Percentiles rank a stretch among this genome's conserved stretches.
phyloP scores from a whole-genome alignment of 2,797 vertebrate species.

The Oreochromis grahami region DNA sequence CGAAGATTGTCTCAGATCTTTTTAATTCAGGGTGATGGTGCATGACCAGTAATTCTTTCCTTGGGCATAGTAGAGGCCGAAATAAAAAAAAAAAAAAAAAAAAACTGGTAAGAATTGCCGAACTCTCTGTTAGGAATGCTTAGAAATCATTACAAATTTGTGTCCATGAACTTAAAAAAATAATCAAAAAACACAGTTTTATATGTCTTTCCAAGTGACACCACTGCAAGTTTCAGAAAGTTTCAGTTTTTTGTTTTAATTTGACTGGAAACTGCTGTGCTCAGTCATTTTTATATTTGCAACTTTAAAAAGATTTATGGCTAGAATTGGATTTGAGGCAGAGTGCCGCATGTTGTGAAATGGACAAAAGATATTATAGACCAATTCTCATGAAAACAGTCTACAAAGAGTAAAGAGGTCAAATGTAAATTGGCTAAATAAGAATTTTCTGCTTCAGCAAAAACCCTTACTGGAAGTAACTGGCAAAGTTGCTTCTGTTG shows the following conservation, averaged over 20 bases:
- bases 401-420: background rate
- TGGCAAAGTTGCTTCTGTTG: background rate
- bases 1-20: background rate
- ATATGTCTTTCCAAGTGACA: background rate
- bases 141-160: background rate
- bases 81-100: background rate
- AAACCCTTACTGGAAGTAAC: background rate
- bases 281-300: background rate
- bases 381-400: background rate
- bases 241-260: background rate
- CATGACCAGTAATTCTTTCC: background rate
- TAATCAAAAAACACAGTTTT: background rate
- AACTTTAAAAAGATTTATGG: background rate
- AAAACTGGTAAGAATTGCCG: background rate
- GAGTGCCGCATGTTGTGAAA: background rate
- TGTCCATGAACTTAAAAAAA: background rate
- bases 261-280: background rate
- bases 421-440: background rate
- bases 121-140: background rate
- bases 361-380: background rate
- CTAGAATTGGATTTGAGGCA: background rate
- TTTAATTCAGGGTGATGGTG: background rate
- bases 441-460: background rate
- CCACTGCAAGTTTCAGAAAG: background rate
- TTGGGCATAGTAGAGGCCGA: background rate